Percentiles rank a stretch among this genome's conserved stretches.
Conservation (phyloP, 2,888 invertebrate species). For the Belgica antarctica region DNA sequence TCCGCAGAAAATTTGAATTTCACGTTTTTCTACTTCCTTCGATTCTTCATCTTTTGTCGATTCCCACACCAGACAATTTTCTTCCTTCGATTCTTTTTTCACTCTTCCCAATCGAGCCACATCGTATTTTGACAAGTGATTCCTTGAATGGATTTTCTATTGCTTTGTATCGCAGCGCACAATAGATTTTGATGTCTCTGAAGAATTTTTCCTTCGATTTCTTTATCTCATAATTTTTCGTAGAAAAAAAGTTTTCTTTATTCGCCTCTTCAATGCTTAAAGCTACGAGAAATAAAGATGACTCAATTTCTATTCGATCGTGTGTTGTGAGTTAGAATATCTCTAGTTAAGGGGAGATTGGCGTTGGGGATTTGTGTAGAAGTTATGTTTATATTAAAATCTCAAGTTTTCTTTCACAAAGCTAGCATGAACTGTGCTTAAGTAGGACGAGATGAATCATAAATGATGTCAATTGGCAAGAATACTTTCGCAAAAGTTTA, state of each 20-base stretch:
- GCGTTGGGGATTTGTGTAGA: too few relatives aligned
- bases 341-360: too few relatives aligned
- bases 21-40: slow-evolving; percentile 8
- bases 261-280: slow-evolving; percentile 12
- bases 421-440: too few relatives aligned
- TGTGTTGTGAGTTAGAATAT: too few relatives aligned
- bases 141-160: slow-evolving; percentile 32
- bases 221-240: slow-evolving; percentile 27
- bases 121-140: slow-evolving; percentile 38
- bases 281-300: slow-evolving; percentile 8
- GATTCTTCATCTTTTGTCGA: neutral
- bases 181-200: slow-evolving; percentile 27
- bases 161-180: slow-evolving; percentile 16
- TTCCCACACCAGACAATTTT: neutral
- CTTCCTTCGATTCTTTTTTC: neutral
- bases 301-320: too few relatives aligned
- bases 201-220: slow-evolving; percentile 21
- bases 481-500: too few relatives aligned
- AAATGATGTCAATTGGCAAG: too few relatives aligned
- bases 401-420: too few relatives aligned
- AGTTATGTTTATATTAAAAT: too few relatives aligned
- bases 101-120: slow-evolving; percentile 12
- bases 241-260: neutral
- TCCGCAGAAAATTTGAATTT: slow-evolving; percentile 19
- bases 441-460: too few relatives aligned